These are phyloP conservation scores for Arbacia lixula DNA, from an alignment of 53 echinoderm and acorn worm species.

Conservation along the genomic window DNA sequence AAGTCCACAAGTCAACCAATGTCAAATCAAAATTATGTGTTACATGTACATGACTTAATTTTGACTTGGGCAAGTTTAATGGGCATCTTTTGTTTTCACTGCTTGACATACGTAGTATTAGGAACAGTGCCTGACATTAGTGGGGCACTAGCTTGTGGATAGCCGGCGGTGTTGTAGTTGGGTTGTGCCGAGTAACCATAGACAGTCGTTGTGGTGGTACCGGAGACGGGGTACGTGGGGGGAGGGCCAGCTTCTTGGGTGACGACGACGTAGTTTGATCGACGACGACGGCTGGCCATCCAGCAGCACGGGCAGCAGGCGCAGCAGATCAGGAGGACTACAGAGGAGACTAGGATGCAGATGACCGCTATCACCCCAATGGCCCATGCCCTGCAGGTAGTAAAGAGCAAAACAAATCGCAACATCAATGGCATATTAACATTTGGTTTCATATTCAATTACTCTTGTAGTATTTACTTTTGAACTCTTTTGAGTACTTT, in stretches of 20 bases:
- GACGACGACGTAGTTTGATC: conserved; percentile 26
- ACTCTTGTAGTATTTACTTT: too few relatives aligned
- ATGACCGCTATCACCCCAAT: conserved; percentile 27
- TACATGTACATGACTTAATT: too few relatives aligned
- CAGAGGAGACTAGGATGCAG: background rate
- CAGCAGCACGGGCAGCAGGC: conserved; percentile 54
- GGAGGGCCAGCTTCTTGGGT: background rate
- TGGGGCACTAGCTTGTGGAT: background rate
- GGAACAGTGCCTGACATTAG: background rate
- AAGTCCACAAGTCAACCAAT: too few relatives aligned
- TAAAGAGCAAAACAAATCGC: background rate
- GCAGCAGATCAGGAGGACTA: conserved; percentile 6
- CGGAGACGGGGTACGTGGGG: background rate
- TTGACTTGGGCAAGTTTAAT: too few relatives aligned
- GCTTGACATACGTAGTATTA: conserved; percentile 23
- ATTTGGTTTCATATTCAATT: too few relatives aligned
- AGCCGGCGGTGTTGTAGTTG: conserved; percentile 1
- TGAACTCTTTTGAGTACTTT: too few relatives aligned
- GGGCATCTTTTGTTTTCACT: too few relatives aligned
- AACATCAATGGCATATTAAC: background rate
- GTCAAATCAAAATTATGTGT: too few relatives aligned
- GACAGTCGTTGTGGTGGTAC: conserved; percentile 32
- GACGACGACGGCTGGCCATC: conserved; percentile 46
- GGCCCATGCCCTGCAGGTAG: conserved; percentile 27
- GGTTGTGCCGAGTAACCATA: conserved; percentile 23